Base-by-base conservation (phyloP, 1,140 invertebrate species). In the Dinothrombium tinctorium region DNA sequence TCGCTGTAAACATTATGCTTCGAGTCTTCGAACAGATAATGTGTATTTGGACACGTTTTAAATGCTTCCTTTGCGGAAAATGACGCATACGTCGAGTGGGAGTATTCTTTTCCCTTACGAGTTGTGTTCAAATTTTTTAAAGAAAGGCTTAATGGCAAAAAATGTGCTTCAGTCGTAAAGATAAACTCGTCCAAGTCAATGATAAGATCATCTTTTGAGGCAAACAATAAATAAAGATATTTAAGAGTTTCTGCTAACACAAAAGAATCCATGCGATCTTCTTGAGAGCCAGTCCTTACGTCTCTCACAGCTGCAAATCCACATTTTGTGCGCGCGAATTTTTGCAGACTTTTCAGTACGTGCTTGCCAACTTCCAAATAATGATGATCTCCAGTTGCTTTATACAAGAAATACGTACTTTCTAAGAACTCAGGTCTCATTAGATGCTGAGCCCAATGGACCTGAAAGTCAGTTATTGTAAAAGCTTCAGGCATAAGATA, bases 221-320 rank as follows among this genome's bases (percentile, higher is more conserved):
- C 72, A 59, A 95, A 98, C 41, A 96, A 60, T 51, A 98, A 67
- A 59, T 76, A 96, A 6, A 98, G 62, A 59, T 98, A 98, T 59
- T 96, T 96, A 48, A 98, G 82, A 2, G 90, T 98, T 63, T 98
- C 90, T 0, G 90, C 81, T 0, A 96, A 62, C 2, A 98, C 84
- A 64, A 90, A 98, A 0, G 86, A 94, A 55, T 96, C 90, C 87
- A 98, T 92, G 49, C 87, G 69, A 54, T 92, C 84, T 56, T 89
- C 83, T 51, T 83, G 80, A 36, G 73, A 70, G 22, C 78, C 69
- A 2, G 82, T 90, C 33, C 86, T 67, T 2, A 95, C 80, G 64
- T 96, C 87, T 53, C 84, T 90, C 5, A 98, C 80, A 17, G 87
- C 84, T 11, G 92, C 90, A 63, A 87, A 98, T 9, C 71, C 92